Conservation (phyloP, 1,140 invertebrate genomes). For the Halesus radiatus region DNA sequence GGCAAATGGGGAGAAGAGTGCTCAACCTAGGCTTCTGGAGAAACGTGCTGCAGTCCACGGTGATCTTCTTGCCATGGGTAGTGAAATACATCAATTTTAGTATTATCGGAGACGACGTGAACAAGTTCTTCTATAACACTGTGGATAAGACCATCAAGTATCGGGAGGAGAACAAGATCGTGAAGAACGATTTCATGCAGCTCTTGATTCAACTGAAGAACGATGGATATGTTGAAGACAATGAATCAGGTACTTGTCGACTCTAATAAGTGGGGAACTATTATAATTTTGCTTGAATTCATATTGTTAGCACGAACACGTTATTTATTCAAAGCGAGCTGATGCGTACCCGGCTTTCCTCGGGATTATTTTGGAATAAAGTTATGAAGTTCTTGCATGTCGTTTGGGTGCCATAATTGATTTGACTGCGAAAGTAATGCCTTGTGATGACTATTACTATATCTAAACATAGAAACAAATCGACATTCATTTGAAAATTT, state of each 20-base stretch:
- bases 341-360: no score
- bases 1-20: constrained; percentile 56
- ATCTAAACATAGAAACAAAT: no score
- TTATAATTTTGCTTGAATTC: no score
- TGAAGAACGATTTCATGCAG: constrained; percentile 65
- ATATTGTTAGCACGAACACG: no score
- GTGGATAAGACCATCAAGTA: constrained; percentile 63
- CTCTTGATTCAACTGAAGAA: constrained; percentile 62
- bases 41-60: constrained; percentile 41
- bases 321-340: no score
- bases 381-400: no score
- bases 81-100: constrained; percentile 48
- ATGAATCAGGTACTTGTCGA: constrained; percentile 27
- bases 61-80: constrained; percentile 47
- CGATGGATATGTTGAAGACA: constrained; percentile 54
- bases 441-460: no score
- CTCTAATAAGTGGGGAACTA: no score
- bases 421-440: no score
- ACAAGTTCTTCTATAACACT: constrained; percentile 62
- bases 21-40: constrained; percentile 39
- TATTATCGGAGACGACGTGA: constrained; percentile 58
- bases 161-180: constrained; percentile 60
- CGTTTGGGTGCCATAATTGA: no score
- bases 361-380: no score
- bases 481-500: no score